Percentiles rank a stretch among this genome's conserved stretches.
Evolutionary conservation across 2,113 vertebrate species (phyloP).

Genomic region (Microcebus griseorufus): DNA sequence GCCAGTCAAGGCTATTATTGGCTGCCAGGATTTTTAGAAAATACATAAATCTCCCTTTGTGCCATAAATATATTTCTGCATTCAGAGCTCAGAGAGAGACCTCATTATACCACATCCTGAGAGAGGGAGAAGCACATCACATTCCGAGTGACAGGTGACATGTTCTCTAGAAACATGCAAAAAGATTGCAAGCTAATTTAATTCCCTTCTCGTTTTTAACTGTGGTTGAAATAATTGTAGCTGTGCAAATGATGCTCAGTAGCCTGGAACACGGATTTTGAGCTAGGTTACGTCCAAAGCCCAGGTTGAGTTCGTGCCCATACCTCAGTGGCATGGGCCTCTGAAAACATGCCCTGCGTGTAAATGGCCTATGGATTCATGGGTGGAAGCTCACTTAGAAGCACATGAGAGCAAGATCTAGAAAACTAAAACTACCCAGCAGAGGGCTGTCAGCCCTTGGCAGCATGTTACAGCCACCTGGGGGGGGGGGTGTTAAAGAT

Average conservation of each 20-base stretch:
- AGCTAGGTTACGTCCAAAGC: not conserved
- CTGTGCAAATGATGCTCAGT: not conserved
- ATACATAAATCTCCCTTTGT: constrained; percentile 86
- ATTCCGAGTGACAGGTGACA: constrained; percentile 82
- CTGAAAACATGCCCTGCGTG: not conserved
- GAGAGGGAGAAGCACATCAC: constrained; percentile 84
- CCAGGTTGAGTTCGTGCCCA: not conserved
- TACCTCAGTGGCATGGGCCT: not conserved
- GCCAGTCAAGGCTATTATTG: constrained; percentile 83
- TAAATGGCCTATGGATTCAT: not conserved
- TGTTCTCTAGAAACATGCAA: constrained; percentile 82
- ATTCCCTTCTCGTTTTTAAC: constrained; percentile 71
- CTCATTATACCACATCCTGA: constrained; percentile 87
- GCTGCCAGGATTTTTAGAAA: constrained; percentile 86
- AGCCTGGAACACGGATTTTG: not conserved
- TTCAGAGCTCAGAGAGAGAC: constrained; percentile 82
- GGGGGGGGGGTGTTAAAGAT: not conserved
- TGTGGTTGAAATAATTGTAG: constrained; percentile 65
- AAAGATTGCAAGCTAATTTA: constrained; percentile 66
- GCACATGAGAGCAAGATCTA: not conserved
- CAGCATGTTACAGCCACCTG: not conserved
- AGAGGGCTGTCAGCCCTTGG: not conserved
- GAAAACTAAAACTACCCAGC: not conserved
- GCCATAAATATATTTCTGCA: constrained; percentile 86
- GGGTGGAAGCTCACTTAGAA: not conserved